Evolutionary conservation across 2,888 invertebrate species (phyloP).

Genomic region (Epinotia nisella): DNA sequence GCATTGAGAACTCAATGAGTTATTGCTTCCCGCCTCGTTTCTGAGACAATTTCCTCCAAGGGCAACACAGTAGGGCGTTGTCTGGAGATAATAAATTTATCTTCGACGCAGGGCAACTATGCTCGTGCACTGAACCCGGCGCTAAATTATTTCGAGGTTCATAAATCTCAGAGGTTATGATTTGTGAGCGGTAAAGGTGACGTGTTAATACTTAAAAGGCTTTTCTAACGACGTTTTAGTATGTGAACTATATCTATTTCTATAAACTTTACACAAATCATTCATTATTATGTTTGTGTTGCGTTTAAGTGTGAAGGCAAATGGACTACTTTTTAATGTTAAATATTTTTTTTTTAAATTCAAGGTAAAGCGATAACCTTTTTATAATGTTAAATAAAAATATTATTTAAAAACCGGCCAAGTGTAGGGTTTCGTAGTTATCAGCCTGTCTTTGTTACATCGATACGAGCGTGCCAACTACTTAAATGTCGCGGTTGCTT

Average conservation of each 20-base stretch:
- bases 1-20: conserved; percentile 70
- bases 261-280: neutral
- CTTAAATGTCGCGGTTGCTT: too few relatives aligned
- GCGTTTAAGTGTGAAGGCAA: too few relatives aligned
- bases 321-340: too few relatives aligned
- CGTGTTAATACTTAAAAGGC: conserved; percentile 38
- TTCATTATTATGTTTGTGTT: neutral
- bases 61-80: conserved; percentile 70
- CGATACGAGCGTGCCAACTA: too few relatives aligned
- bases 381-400: too few relatives aligned
- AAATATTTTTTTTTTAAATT: too few relatives aligned
- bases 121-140: conserved; percentile 48
- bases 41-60: conserved; percentile 78
- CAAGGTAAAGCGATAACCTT: too few relatives aligned
- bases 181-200: conserved; percentile 39
- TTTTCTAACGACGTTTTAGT: conserved; percentile 14
- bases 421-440: too few relatives aligned
- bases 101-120: conserved; percentile 58
- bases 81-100: conserved; percentile 71
- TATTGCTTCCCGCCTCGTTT: conserved; percentile 75
- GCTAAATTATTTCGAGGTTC: conserved; percentile 45
- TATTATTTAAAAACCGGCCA: too few relatives aligned
- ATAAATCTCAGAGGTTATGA: conserved; percentile 44
- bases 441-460: too few relatives aligned
- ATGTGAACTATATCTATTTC: conserved; percentile 11